phyloP scores from a whole-genome alignment of 2,113 vertebrate genomes.

The Rafetus swinhoei region DNA sequence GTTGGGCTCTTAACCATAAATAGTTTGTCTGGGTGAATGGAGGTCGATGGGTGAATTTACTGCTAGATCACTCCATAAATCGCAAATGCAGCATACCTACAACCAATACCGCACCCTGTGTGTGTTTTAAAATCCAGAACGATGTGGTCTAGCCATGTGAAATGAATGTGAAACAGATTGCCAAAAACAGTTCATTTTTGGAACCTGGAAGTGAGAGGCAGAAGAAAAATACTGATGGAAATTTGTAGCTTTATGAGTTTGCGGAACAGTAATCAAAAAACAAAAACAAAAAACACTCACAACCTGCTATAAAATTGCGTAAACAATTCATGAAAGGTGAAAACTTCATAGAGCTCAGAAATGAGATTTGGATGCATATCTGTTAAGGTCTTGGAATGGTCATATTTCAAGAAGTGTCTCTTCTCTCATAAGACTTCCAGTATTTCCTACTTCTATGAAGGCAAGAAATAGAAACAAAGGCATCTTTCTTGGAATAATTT shows the following conservation, averaged over 20 bases:
- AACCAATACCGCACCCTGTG: slow-evolving; percentile 39
- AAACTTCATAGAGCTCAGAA: slow-evolving; percentile 1
- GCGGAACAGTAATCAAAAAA: not conserved
- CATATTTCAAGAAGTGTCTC: not conserved
- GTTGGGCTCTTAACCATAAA: slow-evolving; percentile 17
- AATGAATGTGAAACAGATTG: not conserved
- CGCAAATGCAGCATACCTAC: slow-evolving; percentile 32
- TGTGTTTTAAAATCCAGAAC: slow-evolving; percentile 10
- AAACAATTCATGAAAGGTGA: slow-evolving; percentile 24
- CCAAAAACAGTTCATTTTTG: not conserved
- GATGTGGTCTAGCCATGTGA: not conserved
- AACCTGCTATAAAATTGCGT: slow-evolving; percentile 2
- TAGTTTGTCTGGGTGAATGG: not conserved
- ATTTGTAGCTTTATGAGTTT: not conserved
- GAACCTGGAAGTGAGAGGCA: not conserved
- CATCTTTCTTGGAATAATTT: not conserved
- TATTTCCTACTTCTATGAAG: not conserved
- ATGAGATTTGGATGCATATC: not conserved
- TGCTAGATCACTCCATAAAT: slow-evolving; percentile 48
- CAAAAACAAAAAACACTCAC: not conserved
- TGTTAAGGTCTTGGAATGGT: not conserved
- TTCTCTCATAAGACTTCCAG: not conserved
- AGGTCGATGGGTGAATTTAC: slow-evolving; percentile 53
- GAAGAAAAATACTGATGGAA: not conserved
- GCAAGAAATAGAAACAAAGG: not conserved